Percentiles rank a stretch among this genome's conserved stretches.
These are phyloP conservation scores for Clitarchus hookeri DNA, from an alignment of 2,888 invertebrate genomes.

Conservation along the genomic window DNA sequence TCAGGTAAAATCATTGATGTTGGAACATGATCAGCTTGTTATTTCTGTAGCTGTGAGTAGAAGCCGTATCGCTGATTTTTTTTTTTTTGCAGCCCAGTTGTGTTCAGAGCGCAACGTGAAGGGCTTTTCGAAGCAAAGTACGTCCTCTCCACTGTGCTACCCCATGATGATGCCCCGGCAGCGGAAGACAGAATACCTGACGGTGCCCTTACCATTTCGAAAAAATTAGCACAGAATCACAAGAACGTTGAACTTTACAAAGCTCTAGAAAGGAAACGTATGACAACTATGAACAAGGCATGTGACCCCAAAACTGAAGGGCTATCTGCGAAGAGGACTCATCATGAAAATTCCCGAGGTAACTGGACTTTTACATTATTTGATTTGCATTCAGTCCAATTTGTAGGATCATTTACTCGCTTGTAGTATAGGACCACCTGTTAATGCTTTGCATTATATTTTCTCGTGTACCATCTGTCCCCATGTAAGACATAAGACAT, in stretches of 20 bases:
- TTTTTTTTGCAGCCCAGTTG: conserved; percentile 11
- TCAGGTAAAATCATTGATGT: too few species aligned
- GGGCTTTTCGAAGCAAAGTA: not conserved
- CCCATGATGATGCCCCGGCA: not conserved
- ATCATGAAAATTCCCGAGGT: not conserved
- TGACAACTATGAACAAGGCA: not conserved
- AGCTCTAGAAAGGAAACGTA: conserved; percentile 5
- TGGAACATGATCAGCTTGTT: too few species aligned
- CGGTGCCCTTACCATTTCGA: not conserved
- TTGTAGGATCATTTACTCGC: too few species aligned
- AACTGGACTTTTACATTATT: not conserved
- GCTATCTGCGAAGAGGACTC: not conserved
- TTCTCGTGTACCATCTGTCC: too few species aligned
- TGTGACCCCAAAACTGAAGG: not conserved
- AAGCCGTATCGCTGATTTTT: not conserved
- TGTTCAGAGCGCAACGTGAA: not conserved
- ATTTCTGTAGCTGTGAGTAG: too few species aligned
- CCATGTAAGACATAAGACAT: too few species aligned
- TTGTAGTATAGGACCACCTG: too few species aligned
- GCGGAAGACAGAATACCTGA: not conserved
- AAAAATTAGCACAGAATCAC: not conserved
- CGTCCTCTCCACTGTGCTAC: conserved; percentile 19
- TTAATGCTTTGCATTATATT: too few species aligned
- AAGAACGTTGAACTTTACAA: not conserved
- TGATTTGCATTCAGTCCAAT: too few species aligned